Evolutionary conservation across 2,888 invertebrate species (phyloP), one percentile per base, ranked within the genome.

Genomic region (Campoplex capitator): DNA sequence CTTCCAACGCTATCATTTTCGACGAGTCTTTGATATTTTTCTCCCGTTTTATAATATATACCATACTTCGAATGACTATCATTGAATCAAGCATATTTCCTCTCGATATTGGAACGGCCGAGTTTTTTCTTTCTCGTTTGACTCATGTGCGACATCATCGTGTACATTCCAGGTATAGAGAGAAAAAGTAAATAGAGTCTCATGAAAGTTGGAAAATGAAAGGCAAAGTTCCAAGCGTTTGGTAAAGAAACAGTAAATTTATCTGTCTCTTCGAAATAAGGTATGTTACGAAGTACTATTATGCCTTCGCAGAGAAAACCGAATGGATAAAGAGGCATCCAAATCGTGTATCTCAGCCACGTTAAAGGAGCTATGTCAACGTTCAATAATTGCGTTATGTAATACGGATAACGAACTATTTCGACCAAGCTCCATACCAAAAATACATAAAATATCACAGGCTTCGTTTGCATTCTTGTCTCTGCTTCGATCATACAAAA

Each of bases 241-340:
- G 99, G 99, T 93, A 99, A 92, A 0, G 96, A 95, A 2, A 98
- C 92, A 0, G 97, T 96, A 92, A 97, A 98, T 79, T 95, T 96
- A 75, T 96, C 95, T 0, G 98, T 98, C 92, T 98, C 97, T 90
- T 98, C 98, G 92, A 98, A 98, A 93, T 97, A 98, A 0, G 98
- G 98, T 92, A 99, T 97, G 93, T 98, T 97, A 77, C 98, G 96
- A 28, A 98, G 95, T 65, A 98, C 95, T 18, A 98, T 96, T 4
- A 97, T 96, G 0, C 98, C 97, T 95, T 99, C 99, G 92, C 98
- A 97, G 1, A 98, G 92, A 90, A 98, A 97, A 8, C 99, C 99
- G 58, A 98, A 93, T 0, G 99, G 99, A 94, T 99, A 99, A 0
- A 99, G 95, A 0, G 98, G 97, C 89, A 99, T 98, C 99, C 99